These are phyloP conservation scores for Diorhabda carinulata DNA, from an alignment of 1,140 invertebrate species.

Conservation along the genomic window DNA sequence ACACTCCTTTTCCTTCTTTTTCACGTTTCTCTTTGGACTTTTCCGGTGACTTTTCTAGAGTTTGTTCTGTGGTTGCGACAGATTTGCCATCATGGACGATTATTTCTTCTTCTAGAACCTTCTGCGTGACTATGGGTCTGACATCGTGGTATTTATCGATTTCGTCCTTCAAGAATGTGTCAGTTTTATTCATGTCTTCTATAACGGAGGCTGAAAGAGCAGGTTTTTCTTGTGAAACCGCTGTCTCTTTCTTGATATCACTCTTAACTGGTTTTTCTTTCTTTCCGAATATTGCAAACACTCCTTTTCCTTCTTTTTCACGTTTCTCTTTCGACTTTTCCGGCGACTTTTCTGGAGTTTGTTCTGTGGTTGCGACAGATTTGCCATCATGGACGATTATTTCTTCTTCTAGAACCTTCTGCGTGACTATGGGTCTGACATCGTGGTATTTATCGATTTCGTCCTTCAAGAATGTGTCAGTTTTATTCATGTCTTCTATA, in stretches of 20 bases:
- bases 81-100: background rate
- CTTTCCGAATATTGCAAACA: constrained; percentile 25
- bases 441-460: constrained; percentile 27
- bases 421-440: constrained; percentile 5
- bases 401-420: background rate
- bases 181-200: background rate
- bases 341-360: background rate
- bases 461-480: constrained; percentile 18
- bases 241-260: constrained; percentile 7
- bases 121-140: constrained; percentile 1
- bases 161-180: constrained; percentile 22
- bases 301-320: constrained; percentile 12
- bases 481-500: constrained; percentile 8
- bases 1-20: constrained; percentile 21
- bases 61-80: background rate
- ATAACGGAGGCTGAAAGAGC: constrained; percentile 10
- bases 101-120: constrained; percentile 5
- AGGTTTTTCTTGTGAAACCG: constrained; percentile 7
- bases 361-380: background rate
- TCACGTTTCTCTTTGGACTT: constrained; percentile 3
- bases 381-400: background rate
- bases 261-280: constrained; percentile 20
- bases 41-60: background rate
- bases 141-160: constrained; percentile 26
- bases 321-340: background rate